Conservation (phyloP, 2,888 invertebrate species). For the Hedychridium roseum region DNA sequence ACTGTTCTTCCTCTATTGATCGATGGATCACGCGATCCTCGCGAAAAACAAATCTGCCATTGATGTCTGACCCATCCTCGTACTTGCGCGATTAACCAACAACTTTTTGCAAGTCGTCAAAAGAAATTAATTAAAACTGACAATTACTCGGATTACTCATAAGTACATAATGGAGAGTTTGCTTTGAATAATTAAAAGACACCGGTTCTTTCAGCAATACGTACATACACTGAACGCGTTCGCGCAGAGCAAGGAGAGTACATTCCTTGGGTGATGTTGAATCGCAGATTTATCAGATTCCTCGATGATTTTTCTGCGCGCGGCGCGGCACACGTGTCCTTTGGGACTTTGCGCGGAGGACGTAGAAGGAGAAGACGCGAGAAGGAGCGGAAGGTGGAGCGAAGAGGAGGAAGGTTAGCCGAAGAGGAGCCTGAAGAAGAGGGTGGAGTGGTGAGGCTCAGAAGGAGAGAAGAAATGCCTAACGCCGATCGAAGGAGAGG, state of each 20-base stretch:
- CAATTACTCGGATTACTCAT: too few species aligned
- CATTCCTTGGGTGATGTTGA: too few species aligned
- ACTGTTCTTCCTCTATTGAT: slow-evolving; percentile 26
- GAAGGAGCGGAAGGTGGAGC: neutral
- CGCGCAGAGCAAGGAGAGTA: too few species aligned
- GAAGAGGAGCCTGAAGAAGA: slow-evolving; percentile 17
- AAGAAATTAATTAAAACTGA: too few species aligned
- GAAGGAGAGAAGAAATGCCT: slow-evolving; percentile 33
- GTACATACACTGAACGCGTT: too few species aligned
- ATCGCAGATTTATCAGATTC: too few species aligned
- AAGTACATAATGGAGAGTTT: too few species aligned
- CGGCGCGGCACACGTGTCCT: neutral
- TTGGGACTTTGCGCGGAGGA: neutral
- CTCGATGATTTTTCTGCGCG: neutral
- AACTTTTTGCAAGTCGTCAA: too few species aligned
- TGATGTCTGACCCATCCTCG: slow-evolving; percentile 6
- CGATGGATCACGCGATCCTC: slow-evolving; percentile 26
- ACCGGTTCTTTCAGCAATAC: too few species aligned
- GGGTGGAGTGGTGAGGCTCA: slow-evolving; percentile 2
- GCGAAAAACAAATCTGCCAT: slow-evolving; percentile 21
- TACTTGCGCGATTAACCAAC: too few species aligned
- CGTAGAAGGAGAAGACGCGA: neutral
- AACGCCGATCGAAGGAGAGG: slow-evolving; percentile 50
- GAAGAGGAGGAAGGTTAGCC: slow-evolving; percentile 7
- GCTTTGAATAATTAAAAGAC: too few species aligned